Evolutionary conservation across 2,113 vertebrate genomes (phyloP).

Genomic region (Aix galericulata): DNA sequence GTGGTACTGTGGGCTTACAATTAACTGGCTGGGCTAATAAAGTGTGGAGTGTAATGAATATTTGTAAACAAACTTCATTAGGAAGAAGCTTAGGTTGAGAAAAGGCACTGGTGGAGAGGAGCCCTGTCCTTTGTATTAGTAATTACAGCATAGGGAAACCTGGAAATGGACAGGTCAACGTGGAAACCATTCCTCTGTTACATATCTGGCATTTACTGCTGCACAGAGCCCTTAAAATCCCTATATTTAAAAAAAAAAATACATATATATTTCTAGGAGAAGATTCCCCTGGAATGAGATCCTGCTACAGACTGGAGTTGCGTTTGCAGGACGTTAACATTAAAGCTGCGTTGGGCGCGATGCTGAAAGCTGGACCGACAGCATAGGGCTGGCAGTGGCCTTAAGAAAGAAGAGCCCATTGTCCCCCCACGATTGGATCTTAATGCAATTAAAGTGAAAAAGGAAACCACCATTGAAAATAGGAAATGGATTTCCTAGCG

Average conservation of each 20-base stretch:
- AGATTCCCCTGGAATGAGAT: neutral
- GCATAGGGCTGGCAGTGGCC: neutral
- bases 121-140: neutral
- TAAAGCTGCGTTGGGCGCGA: neutral
- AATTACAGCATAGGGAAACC: neutral
- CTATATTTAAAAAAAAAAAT: neutral
- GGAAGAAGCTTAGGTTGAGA: neutral
- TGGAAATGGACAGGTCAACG: neutral
- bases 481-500: slow-evolving; percentile 5
- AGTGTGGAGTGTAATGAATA: slow-evolving; percentile 5
- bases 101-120: neutral
- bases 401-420: neutral
- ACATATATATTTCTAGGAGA: neutral
- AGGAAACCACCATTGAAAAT: slow-evolving; percentile 30
- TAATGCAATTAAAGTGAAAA: slow-evolving; percentile 39
- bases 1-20: neutral
- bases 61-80: slow-evolving; percentile 40
- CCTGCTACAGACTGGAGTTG: neutral
- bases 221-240: neutral
- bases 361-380: slow-evolving; percentile 12
- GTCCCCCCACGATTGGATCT: neutral
- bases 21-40: slow-evolving; percentile 30
- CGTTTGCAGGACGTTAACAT: neutral
- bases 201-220: neutral
- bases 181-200: neutral